Evolutionary conservation across 2,888 invertebrate genomes (phyloP).

Genomic region (Tenthredo amoena): DNA sequence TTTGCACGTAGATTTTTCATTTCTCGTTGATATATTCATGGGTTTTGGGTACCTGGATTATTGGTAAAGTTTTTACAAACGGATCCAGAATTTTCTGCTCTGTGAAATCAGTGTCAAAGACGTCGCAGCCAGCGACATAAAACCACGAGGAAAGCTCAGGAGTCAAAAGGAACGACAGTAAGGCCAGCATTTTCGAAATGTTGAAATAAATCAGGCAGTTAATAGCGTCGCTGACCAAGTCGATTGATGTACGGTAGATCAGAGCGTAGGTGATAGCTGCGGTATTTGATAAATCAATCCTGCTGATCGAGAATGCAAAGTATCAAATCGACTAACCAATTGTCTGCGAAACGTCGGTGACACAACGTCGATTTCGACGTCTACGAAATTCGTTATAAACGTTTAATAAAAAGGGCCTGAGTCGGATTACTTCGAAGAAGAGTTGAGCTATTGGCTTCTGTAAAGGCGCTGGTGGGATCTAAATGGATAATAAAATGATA

Average conservation of each 20-base stretch:
- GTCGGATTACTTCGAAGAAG: constrained; percentile 60
- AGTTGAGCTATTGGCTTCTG: constrained; percentile 39
- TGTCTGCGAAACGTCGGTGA: constrained; percentile 7
- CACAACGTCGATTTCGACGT: constrained; percentile 41
- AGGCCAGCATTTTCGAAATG: constrained; percentile 50
- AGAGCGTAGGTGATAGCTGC: constrained; percentile 60
- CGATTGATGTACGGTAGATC: constrained; percentile 53
- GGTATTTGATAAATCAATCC: constrained; percentile 13
- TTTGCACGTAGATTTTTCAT: neutral
- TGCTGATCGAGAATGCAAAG: neutral
- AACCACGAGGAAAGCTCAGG: constrained; percentile 51
- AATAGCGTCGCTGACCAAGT: constrained; percentile 54
- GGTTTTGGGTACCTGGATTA: constrained; percentile 29
- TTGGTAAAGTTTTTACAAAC: constrained; percentile 31
- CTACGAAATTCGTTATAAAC: constrained; percentile 56
- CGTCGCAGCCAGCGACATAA: constrained; percentile 40
- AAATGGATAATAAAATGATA: neutral
- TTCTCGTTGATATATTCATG: neutral
- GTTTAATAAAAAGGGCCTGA: constrained; percentile 52
- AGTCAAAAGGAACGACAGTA: constrained; percentile 58
- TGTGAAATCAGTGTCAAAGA: constrained; percentile 42
- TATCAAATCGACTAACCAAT: constrained; percentile 21
- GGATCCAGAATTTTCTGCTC: constrained; percentile 45
- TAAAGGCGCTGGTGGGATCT: constrained; percentile 21
- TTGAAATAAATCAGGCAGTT: constrained; percentile 58